These are phyloP conservation scores for Pteropus alecto DNA, from an alignment of 2,113 vertebrate species.

Conservation along the genomic window DNA sequence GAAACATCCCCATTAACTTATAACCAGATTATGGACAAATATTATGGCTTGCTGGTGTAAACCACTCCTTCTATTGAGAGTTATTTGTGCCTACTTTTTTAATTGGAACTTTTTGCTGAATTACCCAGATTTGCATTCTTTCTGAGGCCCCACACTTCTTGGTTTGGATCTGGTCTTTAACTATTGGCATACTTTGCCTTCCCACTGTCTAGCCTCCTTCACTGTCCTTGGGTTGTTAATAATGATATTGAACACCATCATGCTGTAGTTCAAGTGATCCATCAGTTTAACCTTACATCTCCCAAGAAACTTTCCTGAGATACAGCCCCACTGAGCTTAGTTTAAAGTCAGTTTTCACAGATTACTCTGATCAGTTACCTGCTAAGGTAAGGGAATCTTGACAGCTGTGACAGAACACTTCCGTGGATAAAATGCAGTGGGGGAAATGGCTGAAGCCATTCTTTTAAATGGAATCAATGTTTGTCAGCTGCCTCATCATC, in stretches of 20 bases:
- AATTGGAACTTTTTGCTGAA: background rate
- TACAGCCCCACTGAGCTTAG: constrained; percentile 34
- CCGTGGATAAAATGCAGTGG: constrained; percentile 64
- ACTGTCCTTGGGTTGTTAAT: background rate
- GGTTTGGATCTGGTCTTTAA: background rate
- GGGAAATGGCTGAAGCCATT: constrained; percentile 50
- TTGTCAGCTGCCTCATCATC: constrained; percentile 58
- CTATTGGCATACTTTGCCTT: background rate
- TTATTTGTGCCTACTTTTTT: background rate
- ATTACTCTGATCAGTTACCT: constrained; percentile 64
- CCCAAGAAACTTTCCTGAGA: constrained; percentile 62
- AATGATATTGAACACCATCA: constrained; percentile 10
- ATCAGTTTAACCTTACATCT: constrained; percentile 75
- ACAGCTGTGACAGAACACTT: constrained; percentile 74
- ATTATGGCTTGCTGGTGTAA: background rate
- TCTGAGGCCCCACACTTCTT: background rate
- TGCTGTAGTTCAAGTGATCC: constrained; percentile 44
- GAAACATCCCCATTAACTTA: background rate
- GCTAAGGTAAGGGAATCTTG: constrained; percentile 62
- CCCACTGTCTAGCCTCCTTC: background rate
- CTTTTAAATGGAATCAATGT: constrained; percentile 63
- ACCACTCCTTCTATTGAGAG: background rate
- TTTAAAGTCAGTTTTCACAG: constrained; percentile 73
- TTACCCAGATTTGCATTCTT: background rate
- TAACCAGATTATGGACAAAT: background rate